phyloP scores from a whole-genome alignment of 2,797 vertebrate species.

The Sebastes itinus region DNA sequence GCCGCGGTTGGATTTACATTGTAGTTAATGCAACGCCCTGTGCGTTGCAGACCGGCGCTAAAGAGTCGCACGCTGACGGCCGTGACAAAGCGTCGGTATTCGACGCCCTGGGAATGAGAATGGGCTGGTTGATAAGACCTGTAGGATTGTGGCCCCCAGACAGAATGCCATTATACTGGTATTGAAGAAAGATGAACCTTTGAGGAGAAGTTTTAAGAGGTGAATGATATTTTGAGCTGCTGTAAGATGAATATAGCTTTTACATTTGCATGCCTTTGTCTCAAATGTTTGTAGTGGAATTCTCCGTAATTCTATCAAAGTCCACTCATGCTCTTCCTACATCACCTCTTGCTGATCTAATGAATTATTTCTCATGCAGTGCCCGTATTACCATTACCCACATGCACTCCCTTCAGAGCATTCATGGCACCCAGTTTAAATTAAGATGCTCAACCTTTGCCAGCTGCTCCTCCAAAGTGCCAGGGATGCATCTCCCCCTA shows the following conservation, averaged over 20 bases:
- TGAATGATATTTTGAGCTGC: not conserved
- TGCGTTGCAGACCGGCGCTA: too few relatives aligned
- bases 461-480: slow-evolving; percentile 14
- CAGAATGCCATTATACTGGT: not conserved
- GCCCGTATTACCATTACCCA: not conserved
- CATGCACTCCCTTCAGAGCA: slow-evolving; percentile 7
- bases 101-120: too few relatives aligned
- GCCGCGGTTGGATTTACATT: too few relatives aligned
- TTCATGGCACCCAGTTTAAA: slow-evolving; percentile 1
- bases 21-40: too few relatives aligned
- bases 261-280: not conserved
- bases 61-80: too few relatives aligned
- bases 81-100: too few relatives aligned
- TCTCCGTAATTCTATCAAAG: not conserved
- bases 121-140: not conserved
- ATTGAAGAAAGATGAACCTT: not conserved
- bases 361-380: slow-evolving; percentile 23
- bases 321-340: not conserved
- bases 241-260: not conserved
- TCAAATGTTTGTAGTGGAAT: not conserved
- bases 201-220: not conserved
- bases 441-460: slow-evolving; percentile 39
- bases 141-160: not conserved
- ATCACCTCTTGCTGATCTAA: slow-evolving; percentile 7
- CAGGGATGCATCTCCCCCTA: not conserved